Evolutionary conservation across 1,140 invertebrate genomes (phyloP).

Genomic region (Hypothenemus hampei): DNA sequence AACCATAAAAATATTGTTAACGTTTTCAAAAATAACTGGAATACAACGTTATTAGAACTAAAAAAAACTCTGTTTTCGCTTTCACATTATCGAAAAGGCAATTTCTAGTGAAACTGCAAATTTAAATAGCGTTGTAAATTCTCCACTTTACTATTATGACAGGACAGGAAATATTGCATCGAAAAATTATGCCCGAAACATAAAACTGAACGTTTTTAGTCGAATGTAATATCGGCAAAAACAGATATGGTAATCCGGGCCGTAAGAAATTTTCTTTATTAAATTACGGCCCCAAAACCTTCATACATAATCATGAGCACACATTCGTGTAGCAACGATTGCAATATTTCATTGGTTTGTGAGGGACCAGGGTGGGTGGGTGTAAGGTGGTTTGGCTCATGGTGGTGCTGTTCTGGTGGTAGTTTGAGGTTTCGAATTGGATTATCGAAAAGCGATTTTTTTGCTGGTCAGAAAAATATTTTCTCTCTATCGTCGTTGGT

Average conservation of each 20-base stretch:
- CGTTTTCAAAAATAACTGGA: background rate
- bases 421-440: background rate
- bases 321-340: background rate
- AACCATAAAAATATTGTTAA: too few relatives aligned
- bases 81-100: background rate
- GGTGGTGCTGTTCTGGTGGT: background rate
- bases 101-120: background rate
- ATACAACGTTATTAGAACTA: background rate
- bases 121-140: background rate
- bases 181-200: background rate
- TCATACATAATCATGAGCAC: conserved; percentile 5
- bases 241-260: conserved; percentile 1
- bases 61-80: background rate
- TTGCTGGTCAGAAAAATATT: background rate
- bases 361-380: background rate
- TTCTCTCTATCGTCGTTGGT: background rate
- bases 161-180: background rate
- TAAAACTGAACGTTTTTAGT: background rate
- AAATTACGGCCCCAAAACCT: background rate
- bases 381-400: background rate
- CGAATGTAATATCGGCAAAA: conserved; percentile 1
- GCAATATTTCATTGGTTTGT: background rate
- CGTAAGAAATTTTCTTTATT: background rate
- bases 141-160: background rate
- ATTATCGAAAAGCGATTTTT: background rate